phyloP scores from a whole-genome alignment of 2,113 vertebrate genomes.

The Ictalurus furcatus region DNA sequence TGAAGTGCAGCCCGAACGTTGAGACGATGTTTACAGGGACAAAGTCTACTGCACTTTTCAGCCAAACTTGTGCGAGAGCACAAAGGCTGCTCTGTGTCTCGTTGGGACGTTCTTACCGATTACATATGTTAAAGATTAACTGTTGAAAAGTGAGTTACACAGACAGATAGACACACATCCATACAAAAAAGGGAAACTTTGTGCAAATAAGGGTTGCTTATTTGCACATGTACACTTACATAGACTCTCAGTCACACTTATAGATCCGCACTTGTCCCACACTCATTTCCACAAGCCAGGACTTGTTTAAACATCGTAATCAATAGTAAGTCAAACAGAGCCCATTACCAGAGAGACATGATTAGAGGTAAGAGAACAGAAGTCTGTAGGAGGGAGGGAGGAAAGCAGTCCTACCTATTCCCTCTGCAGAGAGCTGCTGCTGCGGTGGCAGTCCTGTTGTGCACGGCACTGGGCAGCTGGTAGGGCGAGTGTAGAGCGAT shows the following conservation, averaged over 20 bases:
- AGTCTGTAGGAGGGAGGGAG: not conserved
- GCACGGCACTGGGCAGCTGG: conserved; percentile 64
- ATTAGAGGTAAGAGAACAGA: conserved; percentile 9
- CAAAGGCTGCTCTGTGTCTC: conserved; percentile 60
- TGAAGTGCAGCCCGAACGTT: conserved; percentile 52
- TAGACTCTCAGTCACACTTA: not conserved
- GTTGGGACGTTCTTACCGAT: conserved; percentile 38
- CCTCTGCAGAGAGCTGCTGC: conserved; percentile 58
- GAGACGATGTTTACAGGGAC: conserved; percentile 66
- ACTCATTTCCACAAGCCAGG: not conserved
- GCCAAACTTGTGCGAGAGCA: conserved; percentile 55
- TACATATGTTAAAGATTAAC: conserved; percentile 61
- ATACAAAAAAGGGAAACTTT: conserved; percentile 7
- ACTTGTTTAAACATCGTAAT: conserved; percentile 24
- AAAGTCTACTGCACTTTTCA: conserved; percentile 66
- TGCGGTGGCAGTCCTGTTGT: conserved; percentile 53
- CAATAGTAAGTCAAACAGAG: conserved; percentile 5
- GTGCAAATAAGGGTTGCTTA: conserved; percentile 21
- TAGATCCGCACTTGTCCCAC: conserved; percentile 8
- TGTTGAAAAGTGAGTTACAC: conserved; percentile 35
- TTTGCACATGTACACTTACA: not conserved
- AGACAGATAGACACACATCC: conserved; percentile 38
- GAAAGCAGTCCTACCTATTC: conserved; percentile 66
- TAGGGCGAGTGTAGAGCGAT: conserved; percentile 66
- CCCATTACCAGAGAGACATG: conserved; percentile 1